Evolutionary conservation across 2,113 vertebrate species (phyloP), one percentile per base, ranked within the genome.

Genomic region (Panthera uncia): DNA sequence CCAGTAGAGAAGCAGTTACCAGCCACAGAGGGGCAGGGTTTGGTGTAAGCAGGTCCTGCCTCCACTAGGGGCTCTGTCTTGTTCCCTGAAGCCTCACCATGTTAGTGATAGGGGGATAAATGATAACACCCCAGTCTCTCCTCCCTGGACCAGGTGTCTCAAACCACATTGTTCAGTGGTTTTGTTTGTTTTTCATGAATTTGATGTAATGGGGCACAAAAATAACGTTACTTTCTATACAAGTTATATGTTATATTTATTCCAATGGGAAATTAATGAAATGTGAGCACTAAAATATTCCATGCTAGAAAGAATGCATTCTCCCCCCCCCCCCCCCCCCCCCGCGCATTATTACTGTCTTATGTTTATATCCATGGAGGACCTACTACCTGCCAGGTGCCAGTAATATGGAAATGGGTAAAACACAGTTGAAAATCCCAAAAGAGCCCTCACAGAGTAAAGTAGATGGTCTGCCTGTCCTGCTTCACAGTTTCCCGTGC

Each of bases 201-300:
- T 97, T 83, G 50, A 94, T 90, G 81, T 94, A 74, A 76, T 15
- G 25, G 45, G 27, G 25, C 33, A 74, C 14, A 84, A 79, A 94
- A 80, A 79, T 87, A 57, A 96, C 68, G 33, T 45, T 71, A 89
- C 0, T 90, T 81, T 78, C 85, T 71, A 66, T 71, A n/a, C 76
- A 95, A 97, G 78, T 19, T 29, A 38, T 80, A 93, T 88, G 52
- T 85, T 57, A 38, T 2, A 52, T 38, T 87, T 87, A 93, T 91
- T 95, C 8, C 50, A 45, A 16, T 84, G 38, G 41, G 52, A 89
- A 96, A 85, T 57, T 52, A 84, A 38, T 78, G 12, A 86, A 90
- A 93, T 83, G 41, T 81, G 36, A 86, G 68, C 29, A 82, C 6
- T 80, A 41, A 92, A 94, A 57, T 80, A 82, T 27, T 92, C 29